Percentiles rank a stretch among this genome's conserved stretches.
Conservation (phyloP, 53 echinoderm and acorn worm species). For the Antedon mediterranea region DNA sequence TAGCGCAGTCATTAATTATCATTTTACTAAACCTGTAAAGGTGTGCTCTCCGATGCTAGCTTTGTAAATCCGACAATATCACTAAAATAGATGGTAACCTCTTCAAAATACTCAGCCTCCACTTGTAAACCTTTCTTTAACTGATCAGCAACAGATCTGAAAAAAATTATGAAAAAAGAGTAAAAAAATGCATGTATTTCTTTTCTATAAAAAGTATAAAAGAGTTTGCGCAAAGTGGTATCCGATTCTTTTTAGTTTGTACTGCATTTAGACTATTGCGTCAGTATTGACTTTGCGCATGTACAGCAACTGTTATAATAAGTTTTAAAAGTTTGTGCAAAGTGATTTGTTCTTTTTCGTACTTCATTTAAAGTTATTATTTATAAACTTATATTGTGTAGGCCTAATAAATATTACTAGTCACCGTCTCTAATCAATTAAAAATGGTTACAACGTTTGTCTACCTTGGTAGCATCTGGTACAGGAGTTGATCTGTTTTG, state of each 20-base stretch:
- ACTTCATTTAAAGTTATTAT: no score
- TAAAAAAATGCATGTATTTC: no score
- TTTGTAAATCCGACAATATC: slow-evolving; percentile 71
- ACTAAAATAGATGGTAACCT: slow-evolving; percentile 58
- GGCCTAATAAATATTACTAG: no score
- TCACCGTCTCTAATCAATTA: neutral
- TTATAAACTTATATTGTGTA: no score
- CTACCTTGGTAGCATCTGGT: slow-evolving; percentile 58
- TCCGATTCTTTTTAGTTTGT: neutral
- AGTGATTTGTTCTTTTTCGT: no score
- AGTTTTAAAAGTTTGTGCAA: no score
- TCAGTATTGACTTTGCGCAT: neutral
- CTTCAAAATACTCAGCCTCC: slow-evolving; percentile 34
- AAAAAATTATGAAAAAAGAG: neutral
- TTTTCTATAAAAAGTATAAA: no score
- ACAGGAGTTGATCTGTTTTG: slow-evolving; percentile 53
- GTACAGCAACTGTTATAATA: no score
- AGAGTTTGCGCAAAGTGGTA: no score
- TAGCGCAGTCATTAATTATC: no score
- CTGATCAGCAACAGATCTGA: slow-evolving; percentile 59
- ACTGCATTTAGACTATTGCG: neutral
- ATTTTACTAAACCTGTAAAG: slow-evolving; percentile 21
- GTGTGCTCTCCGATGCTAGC: slow-evolving; percentile 52
- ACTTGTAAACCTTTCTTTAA: slow-evolving; percentile 43
- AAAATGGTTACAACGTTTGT: no score